Evolutionary conservation across 2,113 vertebrate genomes (phyloP), one percentile per base, ranked within the genome.

Genomic region (Oreotrochilus melanogaster): DNA sequence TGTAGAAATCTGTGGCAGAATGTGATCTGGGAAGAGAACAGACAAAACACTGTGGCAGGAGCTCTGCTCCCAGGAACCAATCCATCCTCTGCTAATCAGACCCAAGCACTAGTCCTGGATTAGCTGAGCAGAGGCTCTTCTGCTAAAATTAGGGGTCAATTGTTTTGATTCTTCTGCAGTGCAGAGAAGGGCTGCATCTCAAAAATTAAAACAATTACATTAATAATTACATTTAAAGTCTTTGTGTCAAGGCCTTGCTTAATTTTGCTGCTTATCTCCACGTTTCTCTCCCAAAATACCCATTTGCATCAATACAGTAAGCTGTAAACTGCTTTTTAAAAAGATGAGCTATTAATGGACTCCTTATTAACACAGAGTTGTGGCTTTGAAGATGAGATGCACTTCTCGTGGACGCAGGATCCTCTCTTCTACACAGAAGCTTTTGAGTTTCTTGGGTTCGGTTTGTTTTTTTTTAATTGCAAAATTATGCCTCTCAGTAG

Each of bases 121-220:
- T 78, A 65, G 48, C 50, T 15, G 72, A 88, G 66, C 88, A 75
- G 64, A 50, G 65, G 39, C 92, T 92, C 72, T 81, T 61, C 69
- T 85, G 78, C 84, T 74, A 17, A 93, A 97, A 96, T 86, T 74
- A 89, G 86, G 93, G 90, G 88, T 93, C 92, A 92, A n/a, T 92
- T 62, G 67, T 88, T 94, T 86, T 54, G 47, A 14, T 89, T 82
- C 84, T 94, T 89, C 19, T 83, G 18, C 62, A n/a, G 24, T 4
- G 12, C 45, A 17, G 74, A 75, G 65, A 71, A 23, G 61, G 75
- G 47, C 87, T 65, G 67, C 25, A 3, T 58, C 71, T 92, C 14
- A 7, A 75, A 82, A 88, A 92, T 92, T 42, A 92, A 94, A 93
- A 79, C 81, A 96, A 60, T 97, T 94, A 86, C 50, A 51, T 93